Base-by-base conservation (phyloP, 2,888 invertebrate species). In the Apoderus coryli region DNA sequence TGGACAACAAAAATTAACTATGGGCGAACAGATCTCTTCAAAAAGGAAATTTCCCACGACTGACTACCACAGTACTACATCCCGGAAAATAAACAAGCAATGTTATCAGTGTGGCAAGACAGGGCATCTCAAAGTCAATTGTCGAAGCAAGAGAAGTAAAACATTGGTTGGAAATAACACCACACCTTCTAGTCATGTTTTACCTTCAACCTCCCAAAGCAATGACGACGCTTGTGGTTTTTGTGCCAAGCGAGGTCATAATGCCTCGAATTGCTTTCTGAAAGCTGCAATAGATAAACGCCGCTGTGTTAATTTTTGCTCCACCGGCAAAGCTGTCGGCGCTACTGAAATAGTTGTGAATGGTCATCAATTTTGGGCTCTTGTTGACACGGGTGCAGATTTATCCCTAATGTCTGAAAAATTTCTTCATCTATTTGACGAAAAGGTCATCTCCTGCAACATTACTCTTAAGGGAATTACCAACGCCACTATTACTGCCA, bases 281-380 rank as follows among this genome's bases (percentile, higher is more conserved):
- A n/a, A n/a, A n/a, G n/a, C n/a, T n/a, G n/a, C n/a, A n/a, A n/a
- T n/a, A n/a, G n/a, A n/a, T n/a, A n/a, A n/a, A n/a, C n/a, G n/a
- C n/a, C n/a, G n/a, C n/a, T n/a, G n/a, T n/a, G n/a, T n/a, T n/a
- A n/a, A n/a, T n/a, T n/a, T n/a, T 29, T 24, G 22, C 13, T 4
- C 22, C 10, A 29, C 22, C 7, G 22, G 23, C n/a, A 29, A 29
- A 10, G 10, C 29, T 4, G n/a, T 10, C 11, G 29, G 29, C 16
- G 31, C 31, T 14, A 30, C 31, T 11, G 25, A 30, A 25, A 30
- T 30, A n/a, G 10, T 25, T 30, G 14, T 30, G 10, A 13, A 25
- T 13, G 25, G 25, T 14, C 31, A 30, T 30, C 31, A 14, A 19
- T 30, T 30, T 25, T 30, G 31, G 31, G 31, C 31, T 30, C n/a